Evolutionary conservation across 2,113 vertebrate species (phyloP).

Genomic region (Alligator sinensis): DNA sequence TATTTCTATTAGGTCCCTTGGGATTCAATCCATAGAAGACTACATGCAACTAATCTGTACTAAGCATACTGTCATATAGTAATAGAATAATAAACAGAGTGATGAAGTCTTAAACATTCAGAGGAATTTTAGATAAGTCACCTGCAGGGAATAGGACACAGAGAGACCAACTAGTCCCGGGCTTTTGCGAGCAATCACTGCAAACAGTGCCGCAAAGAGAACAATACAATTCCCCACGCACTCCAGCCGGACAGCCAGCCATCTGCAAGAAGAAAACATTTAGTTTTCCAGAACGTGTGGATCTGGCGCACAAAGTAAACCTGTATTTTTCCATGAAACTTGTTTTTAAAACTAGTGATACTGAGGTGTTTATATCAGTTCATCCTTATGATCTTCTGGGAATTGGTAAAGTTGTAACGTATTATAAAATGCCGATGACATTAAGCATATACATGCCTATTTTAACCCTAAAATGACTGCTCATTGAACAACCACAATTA

Average conservation of each 20-base stretch:
- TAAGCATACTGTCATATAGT: too few species aligned
- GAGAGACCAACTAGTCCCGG: conserved; percentile 93
- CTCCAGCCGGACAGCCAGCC: conserved; percentile 93
- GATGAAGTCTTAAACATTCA: neutral
- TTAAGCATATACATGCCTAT: neutral
- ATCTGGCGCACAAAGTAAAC: neutral
- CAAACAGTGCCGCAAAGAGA: conserved; percentile 89
- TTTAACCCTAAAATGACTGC: neutral
- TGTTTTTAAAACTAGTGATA: neutral
- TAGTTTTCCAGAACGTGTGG: neutral
- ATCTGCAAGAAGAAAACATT: conserved; percentile 74
- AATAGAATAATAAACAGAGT: too few species aligned
- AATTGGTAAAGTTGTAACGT: neutral
- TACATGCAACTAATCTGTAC: neutral
- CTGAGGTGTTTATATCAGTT: neutral
- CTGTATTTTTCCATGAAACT: neutral
- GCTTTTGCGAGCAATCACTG: conserved; percentile 86
- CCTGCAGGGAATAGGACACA: conserved; percentile 95
- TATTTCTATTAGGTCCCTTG: neutral
- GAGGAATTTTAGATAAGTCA: conserved; percentile 43
- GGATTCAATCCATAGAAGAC: neutral
- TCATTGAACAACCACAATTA: neutral
- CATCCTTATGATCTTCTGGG: neutral
- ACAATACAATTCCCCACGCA: conserved; percentile 95
- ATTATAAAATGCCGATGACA: neutral